phyloP scores from a whole-genome alignment of 2,888 invertebrate species.

The Poecilus cupreus region DNA sequence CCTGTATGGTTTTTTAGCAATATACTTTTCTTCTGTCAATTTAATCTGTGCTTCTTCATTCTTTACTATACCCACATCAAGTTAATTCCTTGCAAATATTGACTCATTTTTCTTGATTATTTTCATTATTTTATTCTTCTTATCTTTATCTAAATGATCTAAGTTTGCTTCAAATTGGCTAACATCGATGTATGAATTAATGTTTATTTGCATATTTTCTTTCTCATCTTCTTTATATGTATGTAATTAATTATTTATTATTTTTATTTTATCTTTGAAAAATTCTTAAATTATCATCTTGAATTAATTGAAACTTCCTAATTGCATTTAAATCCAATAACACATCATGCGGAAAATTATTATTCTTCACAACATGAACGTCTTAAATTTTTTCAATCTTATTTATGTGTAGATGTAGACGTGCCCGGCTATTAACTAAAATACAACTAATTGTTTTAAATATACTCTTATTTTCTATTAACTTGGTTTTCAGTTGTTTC shows the following conservation, averaged over 20 bases:
- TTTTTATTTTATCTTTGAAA: too few relatives aligned
- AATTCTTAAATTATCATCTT: too few relatives aligned
- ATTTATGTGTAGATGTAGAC: neutral
- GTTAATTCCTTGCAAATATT: slow-evolving; percentile 42
- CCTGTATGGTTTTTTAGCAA: slow-evolving; percentile 7
- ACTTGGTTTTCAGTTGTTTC: neutral
- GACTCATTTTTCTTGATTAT: slow-evolving; percentile 38
- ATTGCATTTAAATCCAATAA: too few relatives aligned
- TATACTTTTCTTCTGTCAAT: slow-evolving; percentile 46
- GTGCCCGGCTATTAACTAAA: neutral
- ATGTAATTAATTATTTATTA: neutral
- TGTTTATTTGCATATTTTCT: neutral
- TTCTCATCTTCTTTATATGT: neutral
- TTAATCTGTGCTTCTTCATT: slow-evolving; percentile 52
- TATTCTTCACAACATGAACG: too few relatives aligned
- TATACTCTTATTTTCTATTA: neutral
- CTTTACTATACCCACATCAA: slow-evolving; percentile 42
- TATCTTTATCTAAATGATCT: neutral
- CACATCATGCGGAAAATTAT: too few relatives aligned
- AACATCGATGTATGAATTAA: neutral
- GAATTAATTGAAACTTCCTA: too few relatives aligned
- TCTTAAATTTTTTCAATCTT: too few relatives aligned
- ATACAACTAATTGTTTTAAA: neutral
- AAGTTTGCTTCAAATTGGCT: neutral
- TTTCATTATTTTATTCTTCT: slow-evolving; percentile 1